These are phyloP conservation scores for Gisinianus flammeolus DNA, from an alignment of 2,888 invertebrate species.

Conservation along the genomic window DNA sequence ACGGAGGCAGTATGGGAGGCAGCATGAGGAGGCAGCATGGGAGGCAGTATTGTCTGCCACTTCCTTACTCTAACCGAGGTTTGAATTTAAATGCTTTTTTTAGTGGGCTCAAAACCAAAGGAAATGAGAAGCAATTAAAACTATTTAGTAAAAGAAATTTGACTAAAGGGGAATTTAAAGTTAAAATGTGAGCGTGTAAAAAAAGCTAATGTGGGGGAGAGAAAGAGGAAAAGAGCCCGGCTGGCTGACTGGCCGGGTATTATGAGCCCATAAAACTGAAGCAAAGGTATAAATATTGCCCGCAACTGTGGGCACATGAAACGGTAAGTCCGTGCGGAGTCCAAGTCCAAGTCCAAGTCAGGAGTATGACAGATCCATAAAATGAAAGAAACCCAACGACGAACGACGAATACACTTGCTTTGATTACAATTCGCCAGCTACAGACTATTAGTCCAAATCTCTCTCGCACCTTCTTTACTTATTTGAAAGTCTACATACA, in stretches of 20 bases:
- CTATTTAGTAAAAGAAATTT: too few species aligned
- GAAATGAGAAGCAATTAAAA: neutral
- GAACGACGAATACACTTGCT: neutral
- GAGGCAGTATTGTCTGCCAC: neutral
- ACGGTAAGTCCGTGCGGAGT: neutral
- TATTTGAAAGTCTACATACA: too few species aligned
- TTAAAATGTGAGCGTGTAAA: too few species aligned
- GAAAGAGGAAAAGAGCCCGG: neutral
- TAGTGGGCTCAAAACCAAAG: neutral
- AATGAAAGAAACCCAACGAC: too few species aligned
- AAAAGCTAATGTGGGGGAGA: neutral
- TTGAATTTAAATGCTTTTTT: neutral
- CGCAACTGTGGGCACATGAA: neutral
- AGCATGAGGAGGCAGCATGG: too few species aligned
- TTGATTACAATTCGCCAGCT: too few species aligned
- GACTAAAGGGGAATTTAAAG: neutral
- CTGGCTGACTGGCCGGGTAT: neutral
- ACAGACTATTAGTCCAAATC: too few species aligned
- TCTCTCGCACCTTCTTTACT: too few species aligned
- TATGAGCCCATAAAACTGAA: slow-evolving; percentile 13
- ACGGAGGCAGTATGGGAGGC: too few species aligned
- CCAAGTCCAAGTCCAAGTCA: neutral
- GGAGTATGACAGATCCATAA: neutral
- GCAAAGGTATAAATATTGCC: neutral
- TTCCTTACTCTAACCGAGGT: too few species aligned